Evolutionary conservation across 1,140 invertebrate genomes (phyloP).

Genomic region (Drosophila serrata): DNA sequence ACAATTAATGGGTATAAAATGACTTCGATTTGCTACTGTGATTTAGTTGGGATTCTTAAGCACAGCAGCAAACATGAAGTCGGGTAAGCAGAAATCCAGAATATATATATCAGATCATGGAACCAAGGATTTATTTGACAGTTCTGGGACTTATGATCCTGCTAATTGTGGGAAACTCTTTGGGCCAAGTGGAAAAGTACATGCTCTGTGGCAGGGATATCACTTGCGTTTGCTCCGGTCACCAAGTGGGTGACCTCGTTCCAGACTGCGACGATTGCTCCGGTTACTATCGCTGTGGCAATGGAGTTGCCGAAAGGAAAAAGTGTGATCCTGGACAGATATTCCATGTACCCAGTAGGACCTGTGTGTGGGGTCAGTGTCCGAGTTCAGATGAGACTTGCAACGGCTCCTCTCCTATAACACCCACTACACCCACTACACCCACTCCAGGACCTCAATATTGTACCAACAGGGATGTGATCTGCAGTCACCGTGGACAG

Average conservation of each 20-base stretch:
- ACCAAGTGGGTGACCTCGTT: slow-evolving; percentile 25
- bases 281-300: slow-evolving; percentile 47
- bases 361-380: slow-evolving; percentile 47
- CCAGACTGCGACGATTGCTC: slow-evolving; percentile 57
- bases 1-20: slow-evolving; percentile 30
- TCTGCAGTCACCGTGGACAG: slow-evolving; percentile 42
- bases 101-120: background rate
- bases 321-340: slow-evolving; percentile 26
- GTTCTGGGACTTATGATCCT: slow-evolving; percentile 10
- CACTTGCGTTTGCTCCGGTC: slow-evolving; percentile 40
- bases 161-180: background rate
- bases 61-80: slow-evolving; percentile 32
- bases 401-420: background rate
- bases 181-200: background rate
- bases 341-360: background rate
- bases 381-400: slow-evolving; percentile 37
- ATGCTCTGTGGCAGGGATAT: slow-evolving; percentile 5
- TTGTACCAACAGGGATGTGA: slow-evolving; percentile 30
- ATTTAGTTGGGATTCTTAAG: slow-evolving; percentile 10
- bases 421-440: background rate
- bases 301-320: background rate
- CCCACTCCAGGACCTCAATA: background rate
- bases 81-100: slow-evolving; percentile 19
- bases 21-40: background rate
- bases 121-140: slow-evolving; percentile 12